phyloP scores from a whole-genome alignment of 2,113 vertebrate genomes.

The Machaerirhynchus nigripectus region DNA sequence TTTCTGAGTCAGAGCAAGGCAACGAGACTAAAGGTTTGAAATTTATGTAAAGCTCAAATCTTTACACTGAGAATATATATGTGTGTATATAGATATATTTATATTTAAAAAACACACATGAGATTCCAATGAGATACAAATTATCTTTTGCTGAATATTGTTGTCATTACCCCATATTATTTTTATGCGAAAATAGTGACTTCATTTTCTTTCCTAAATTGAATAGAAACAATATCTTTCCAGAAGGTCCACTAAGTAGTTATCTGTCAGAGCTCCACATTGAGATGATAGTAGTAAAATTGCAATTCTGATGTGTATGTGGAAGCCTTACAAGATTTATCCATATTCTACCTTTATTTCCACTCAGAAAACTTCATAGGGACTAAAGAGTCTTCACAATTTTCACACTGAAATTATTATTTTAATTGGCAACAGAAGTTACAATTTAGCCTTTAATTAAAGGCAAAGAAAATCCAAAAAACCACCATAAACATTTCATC shows the following conservation, averaged over 20 bases:
- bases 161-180: neutral
- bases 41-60: neutral
- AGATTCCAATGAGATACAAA: neutral
- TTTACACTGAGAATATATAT: neutral
- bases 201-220: neutral
- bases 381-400: neutral
- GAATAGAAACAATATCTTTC: neutral
- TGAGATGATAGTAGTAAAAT: neutral
- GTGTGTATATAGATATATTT: neutral
- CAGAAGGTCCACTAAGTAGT: neutral
- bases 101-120: neutral
- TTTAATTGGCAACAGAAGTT: neutral
- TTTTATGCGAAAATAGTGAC: neutral
- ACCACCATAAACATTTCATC: neutral
- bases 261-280: neutral
- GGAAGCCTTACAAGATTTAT: neutral
- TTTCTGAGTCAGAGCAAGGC: neutral
- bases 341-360: neutral
- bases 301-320: neutral
- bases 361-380: neutral
- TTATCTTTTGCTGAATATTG: neutral
- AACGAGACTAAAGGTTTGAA: neutral
- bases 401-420: neutral
- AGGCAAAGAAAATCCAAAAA: neutral
- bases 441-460: neutral